Evolutionary conservation across 2,113 vertebrate genomes (phyloP).

Genomic region (Syngnathus floridae): DNA sequence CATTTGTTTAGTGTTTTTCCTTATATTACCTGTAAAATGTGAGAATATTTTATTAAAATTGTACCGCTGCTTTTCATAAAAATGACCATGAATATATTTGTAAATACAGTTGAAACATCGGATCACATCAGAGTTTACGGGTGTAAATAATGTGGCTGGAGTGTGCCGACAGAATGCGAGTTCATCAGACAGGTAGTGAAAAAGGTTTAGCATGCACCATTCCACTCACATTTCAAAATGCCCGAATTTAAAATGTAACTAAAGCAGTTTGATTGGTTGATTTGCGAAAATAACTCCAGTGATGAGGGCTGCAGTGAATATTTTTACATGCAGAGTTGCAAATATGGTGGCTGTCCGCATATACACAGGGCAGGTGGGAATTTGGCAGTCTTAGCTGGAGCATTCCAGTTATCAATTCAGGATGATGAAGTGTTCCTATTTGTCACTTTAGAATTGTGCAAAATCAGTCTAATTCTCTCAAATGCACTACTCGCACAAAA

Average conservation of each 20-base stretch:
- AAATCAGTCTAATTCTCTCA: background rate
- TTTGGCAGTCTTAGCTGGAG: background rate
- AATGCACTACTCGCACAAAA: no score
- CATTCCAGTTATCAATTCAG: background rate
- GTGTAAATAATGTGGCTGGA: background rate
- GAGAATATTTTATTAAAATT: no score
- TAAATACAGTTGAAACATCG: background rate
- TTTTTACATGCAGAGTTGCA: slow-evolving; percentile 24
- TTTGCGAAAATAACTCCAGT: background rate
- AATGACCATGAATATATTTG: background rate
- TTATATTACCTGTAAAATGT: no score
- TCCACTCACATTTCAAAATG: slow-evolving; percentile 15
- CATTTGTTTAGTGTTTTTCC: background rate
- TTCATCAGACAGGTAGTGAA: slow-evolving; percentile 3
- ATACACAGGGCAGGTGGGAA: slow-evolving; percentile 10
- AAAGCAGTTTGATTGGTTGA: slow-evolving; percentile 5
- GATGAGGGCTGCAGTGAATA: slow-evolving; percentile 21
- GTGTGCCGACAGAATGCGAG: background rate
- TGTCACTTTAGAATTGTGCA: background rate
- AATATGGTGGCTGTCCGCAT: slow-evolving; percentile 4
- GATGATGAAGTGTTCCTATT: background rate
- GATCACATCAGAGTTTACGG: background rate
- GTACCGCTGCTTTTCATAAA: background rate
- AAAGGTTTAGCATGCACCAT: slow-evolving; percentile 34
- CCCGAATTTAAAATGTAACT: slow-evolving; percentile 1